Conservation (phyloP, 92 coral and sea anemone species). For the Phenganax stokvisi region DNA sequence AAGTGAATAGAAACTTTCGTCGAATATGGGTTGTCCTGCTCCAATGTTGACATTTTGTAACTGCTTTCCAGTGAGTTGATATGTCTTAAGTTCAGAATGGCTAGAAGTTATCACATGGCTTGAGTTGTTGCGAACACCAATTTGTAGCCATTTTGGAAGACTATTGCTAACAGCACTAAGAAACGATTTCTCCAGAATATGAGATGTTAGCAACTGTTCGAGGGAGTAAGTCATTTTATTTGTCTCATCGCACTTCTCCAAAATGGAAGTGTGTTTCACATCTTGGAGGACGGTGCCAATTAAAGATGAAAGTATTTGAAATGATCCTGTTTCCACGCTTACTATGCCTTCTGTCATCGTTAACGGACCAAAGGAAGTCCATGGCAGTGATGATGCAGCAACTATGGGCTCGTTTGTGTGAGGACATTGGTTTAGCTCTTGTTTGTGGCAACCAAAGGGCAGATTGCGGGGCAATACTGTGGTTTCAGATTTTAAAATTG, state of each 20-base stretch:
- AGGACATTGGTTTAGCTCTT: constrained; percentile 45
- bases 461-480: constrained; percentile 7
- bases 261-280: neutral
- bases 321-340: constrained; percentile 23
- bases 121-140: constrained; percentile 31
- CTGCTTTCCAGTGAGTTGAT: constrained; percentile 50
- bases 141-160: constrained; percentile 60
- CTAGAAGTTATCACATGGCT: neutral
- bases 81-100: constrained; percentile 42
- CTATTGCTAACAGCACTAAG: constrained; percentile 40
- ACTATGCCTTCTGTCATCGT: constrained; percentile 54
- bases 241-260: neutral
- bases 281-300: constrained; percentile 47
- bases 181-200: constrained; percentile 43
- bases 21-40: constrained; percentile 43
- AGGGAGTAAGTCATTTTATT: neutral
- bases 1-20: constrained; percentile 49
- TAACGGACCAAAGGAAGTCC: constrained; percentile 35
- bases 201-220: neutral
- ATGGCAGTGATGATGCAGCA: constrained; percentile 51
- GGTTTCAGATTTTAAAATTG: constrained; percentile 25
- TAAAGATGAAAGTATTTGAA: constrained; percentile 50
- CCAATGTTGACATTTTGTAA: constrained; percentile 41
- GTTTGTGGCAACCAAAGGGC: constrained; percentile 53
- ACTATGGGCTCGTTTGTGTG: constrained; percentile 21